Conservation (phyloP, 1,140 invertebrate genomes). For the Magallana gigas region DNA sequence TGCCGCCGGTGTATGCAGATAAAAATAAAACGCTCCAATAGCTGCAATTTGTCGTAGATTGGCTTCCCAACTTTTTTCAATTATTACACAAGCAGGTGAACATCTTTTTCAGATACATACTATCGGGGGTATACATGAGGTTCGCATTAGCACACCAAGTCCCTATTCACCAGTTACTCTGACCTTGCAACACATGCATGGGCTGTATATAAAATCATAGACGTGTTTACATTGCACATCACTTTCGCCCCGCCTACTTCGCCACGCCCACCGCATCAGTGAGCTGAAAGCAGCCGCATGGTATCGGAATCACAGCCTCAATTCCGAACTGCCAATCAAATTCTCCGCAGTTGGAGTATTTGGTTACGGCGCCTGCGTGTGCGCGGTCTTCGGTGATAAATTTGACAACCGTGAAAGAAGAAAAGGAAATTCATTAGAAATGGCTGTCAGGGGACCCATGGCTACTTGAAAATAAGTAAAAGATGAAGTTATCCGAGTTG, state of each 20-base stretch:
- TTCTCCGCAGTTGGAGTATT: neutral
- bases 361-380: neutral
- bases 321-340: conserved; percentile 8
- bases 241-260: neutral
- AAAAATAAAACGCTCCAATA: too few species aligned
- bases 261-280: neutral
- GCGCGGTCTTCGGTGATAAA: neutral
- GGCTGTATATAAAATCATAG: conserved; percentile 22
- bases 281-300: neutral
- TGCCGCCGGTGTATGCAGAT: neutral
- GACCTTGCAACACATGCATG: conserved; percentile 26
- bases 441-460: neutral
- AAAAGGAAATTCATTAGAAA: neutral
- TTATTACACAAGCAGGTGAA: conserved; percentile 2
- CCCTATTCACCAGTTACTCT: conserved; percentile 5
- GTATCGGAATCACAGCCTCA: neutral
- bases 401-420: neutral
- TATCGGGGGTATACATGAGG: neutral
- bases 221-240: conserved; percentile 16
- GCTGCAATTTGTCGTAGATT: too few species aligned
- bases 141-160: conserved; percentile 17
- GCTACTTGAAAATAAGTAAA: neutral
- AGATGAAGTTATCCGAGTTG: neutral
- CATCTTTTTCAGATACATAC: neutral
- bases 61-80: conserved; percentile 5